Conservation (phyloP, 1,140 invertebrate genomes). For the Linepithema humile region DNA sequence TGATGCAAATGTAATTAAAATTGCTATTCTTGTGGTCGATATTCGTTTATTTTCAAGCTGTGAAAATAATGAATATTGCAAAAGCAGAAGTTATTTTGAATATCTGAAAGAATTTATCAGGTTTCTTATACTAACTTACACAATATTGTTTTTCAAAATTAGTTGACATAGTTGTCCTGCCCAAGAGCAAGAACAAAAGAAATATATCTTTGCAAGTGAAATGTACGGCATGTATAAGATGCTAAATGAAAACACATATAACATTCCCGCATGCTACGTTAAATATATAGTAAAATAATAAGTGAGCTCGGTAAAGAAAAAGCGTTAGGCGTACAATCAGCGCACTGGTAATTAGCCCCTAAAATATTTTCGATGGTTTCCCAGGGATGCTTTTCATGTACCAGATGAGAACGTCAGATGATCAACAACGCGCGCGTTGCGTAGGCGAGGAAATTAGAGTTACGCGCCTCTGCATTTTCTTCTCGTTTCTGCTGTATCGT, state of each 20-base stretch:
- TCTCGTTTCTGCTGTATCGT: conserved; percentile 60
- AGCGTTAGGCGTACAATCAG: neutral
- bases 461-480: conserved; percentile 55
- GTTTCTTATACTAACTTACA: neutral
- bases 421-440: conserved; percentile 53
- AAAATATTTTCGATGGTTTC: conserved; percentile 57
- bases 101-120: neutral
- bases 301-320: neutral
- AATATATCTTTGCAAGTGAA: neutral
- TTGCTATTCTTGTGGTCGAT: no score
- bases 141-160: neutral
- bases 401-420: conserved; percentile 61
- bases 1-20: no score
- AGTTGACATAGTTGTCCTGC: neutral
- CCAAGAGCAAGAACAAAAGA: neutral
- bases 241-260: neutral
- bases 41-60: no score
- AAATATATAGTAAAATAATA: neutral
- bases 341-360: neutral
- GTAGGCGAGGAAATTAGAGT: conserved; percentile 67
- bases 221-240: no score
- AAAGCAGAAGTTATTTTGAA: neutral
- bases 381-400: conserved; percentile 36
- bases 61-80: no score
- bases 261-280: neutral